Evolutionary conservation across 2,113 vertebrate species (phyloP), one percentile per base, ranked within the genome.

Genomic region (Excalfactoria chinensis): DNA sequence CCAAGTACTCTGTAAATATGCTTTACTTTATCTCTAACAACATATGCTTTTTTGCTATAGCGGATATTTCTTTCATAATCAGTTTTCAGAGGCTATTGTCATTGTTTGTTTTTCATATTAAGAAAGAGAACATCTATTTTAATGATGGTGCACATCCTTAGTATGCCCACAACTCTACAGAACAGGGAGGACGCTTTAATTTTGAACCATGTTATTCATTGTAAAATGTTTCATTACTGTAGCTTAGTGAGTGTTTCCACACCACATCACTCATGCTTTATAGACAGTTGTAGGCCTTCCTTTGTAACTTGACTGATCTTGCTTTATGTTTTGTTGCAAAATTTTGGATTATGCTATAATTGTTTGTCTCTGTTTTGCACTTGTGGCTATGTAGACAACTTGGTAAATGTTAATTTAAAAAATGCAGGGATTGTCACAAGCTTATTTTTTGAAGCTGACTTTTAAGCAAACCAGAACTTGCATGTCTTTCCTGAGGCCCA

Each of bases 351-450:
- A 5, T 55, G 32, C 37, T 40, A 14, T 43, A 55, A 37, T 25
- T 59, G 9, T 68, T 56, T 51, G 14, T 60, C 3, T 59, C 7
- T 73, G 3, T 59, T 73, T 73, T 80, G 43, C 13, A 19, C 15
- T 56, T 3, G 4, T n/a, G 26, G 25, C 3, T 44, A 8, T 0
- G 0, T 56, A 46, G 71, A 32, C 16, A 37, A n/a, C 28, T 43
- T 78, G 12, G 11, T 83, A 78, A 49, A 37, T 7, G 2, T 7
- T 11, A 11, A 11, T 56, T 70, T 69, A 60, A 10, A 44, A 62
- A 76, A 53, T 1, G 1, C 26, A 13, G 11, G 11, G 4, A 48
- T 66, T 63, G 19, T 14, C 32, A 14, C 5, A 59, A 16, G 17
- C 2, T 37, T 8, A 11, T 22, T 35, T 48, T 74, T 93, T 22